Base-by-base conservation (phyloP, 2,113 vertebrate species). In the Salvelinus sp. region DNA sequence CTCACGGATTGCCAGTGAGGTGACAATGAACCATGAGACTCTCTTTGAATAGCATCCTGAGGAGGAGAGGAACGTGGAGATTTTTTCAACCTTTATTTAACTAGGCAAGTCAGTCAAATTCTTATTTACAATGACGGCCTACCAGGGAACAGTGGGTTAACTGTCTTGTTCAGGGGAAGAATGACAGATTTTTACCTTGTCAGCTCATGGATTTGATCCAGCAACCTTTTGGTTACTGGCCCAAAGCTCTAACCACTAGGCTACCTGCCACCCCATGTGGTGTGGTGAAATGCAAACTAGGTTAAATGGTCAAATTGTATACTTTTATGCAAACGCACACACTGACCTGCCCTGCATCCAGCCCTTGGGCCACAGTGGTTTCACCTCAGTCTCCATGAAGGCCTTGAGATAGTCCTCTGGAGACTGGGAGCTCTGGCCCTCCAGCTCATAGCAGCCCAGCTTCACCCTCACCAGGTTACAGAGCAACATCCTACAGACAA, bases 301-400 rank as follows among this genome's bases (percentile, higher is more conserved):
- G 16, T 54, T 54, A 54, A 54, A 54, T 16, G 16, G 50, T 18
- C 1, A 54, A 14, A 54, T 54, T 6, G 4, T 16, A 18, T 18
- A 18, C 0, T 54, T 54, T 14, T 14, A 54, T 54, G 50, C 14
- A 50, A 76, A 74, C 14, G 9, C 33, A 89, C 50, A 54, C 47
- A 73, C 88, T 86, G 89, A 96, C 98, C 98, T 96, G 91, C 95
- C 95, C 89, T 99, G 98, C 98, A 99, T 99, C 98, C 97, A 99
- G 77, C 97, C 98, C 89, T 99, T 99, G 66, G 98, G 98, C 98
- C 98, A 99, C 73, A 99, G 95, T 72, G 95, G 96, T 83, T 98
- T 98, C 54, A 99, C 97, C 82, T 98, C 97, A 0, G 95, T 95
- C 93, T 99, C 98, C 96, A 99, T 97, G 89, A 99, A 99, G 79